Conservation (phyloP, 2,888 invertebrate species). For the Acheta domesticus region DNA sequence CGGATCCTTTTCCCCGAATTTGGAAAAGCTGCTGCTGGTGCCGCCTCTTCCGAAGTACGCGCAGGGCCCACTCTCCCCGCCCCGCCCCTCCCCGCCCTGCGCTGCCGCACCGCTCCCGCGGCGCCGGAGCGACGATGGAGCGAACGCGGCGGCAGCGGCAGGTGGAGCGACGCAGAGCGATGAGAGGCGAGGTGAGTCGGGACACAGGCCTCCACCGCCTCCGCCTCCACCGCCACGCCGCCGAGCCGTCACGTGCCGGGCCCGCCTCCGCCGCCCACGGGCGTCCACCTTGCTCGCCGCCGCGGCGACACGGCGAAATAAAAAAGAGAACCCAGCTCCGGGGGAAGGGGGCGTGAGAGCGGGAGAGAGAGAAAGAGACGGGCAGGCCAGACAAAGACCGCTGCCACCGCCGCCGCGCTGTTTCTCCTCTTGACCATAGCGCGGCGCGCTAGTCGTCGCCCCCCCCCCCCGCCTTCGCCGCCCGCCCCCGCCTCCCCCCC, state of each 20-base stretch:
- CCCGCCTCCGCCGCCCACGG: neutral
- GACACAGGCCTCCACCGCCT: neutral
- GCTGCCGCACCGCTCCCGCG: neutral
- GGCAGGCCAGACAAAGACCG: neutral
- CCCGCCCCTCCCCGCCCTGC: neutral
- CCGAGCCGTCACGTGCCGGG: slow-evolving; percentile 18
- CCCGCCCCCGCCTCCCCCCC: neutral
- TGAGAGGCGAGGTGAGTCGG: neutral
- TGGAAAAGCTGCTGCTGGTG: too few relatives aligned
- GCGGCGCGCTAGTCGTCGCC: slow-evolving; percentile 31
- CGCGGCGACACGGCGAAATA: slow-evolving; percentile 10
- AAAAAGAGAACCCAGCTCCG: neutral
- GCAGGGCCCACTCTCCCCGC: too few relatives aligned
- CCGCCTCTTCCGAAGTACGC: too few relatives aligned
- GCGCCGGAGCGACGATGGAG: neutral
- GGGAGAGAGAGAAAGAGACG: neutral
- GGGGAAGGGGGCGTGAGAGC: neutral
- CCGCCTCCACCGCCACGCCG: neutral
- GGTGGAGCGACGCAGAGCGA: neutral
- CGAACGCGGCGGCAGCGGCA: neutral
- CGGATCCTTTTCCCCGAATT: too few relatives aligned
- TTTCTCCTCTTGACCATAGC: slow-evolving; percentile 30
- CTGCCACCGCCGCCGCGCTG: slow-evolving; percentile 18
- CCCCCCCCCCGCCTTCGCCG: neutral
- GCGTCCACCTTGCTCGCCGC: slow-evolving; percentile 18